Conservation (phyloP, 2,113 vertebrate genomes). For the Romanogobio albipinnatus region DNA sequence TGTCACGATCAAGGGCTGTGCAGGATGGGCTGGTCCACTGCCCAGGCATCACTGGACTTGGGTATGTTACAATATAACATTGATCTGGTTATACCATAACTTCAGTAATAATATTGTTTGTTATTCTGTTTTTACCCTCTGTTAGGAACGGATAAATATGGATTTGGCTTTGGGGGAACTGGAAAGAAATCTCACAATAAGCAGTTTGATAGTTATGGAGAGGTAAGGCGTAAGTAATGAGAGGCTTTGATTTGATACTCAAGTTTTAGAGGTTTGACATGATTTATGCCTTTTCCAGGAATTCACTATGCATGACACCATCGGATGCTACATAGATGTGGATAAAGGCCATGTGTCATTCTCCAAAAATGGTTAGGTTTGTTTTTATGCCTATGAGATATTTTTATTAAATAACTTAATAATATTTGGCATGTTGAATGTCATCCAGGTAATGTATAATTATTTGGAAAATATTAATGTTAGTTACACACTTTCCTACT, state of each 20-base stretch:
- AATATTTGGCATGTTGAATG: not conserved
- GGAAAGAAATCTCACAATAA: constrained; percentile 99
- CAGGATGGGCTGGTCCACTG: constrained; percentile 93
- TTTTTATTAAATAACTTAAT: not conserved
- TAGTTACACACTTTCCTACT: too few species aligned
- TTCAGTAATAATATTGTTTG: not conserved
- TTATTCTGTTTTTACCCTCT: constrained; percentile 12
- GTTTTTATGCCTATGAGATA: not conserved
- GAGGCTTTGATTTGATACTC: not conserved
- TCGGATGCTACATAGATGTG: constrained; percentile 91
- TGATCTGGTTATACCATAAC: not conserved
- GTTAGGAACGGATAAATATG: constrained; percentile 93
- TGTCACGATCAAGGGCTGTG: constrained; percentile 96
- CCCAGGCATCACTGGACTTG: constrained; percentile 90
- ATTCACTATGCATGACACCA: constrained; percentile 97
- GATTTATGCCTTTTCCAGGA: constrained; percentile 75
- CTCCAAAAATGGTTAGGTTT: constrained; percentile 89
- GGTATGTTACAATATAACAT: constrained; percentile 74
- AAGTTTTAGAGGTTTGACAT: not conserved
- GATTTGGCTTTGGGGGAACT: constrained; percentile 97
- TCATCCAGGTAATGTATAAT: not conserved
- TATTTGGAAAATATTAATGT: too few species aligned
- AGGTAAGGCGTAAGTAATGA: constrained; percentile 73
- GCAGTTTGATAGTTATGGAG: constrained; percentile 98
- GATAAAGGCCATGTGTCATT: constrained; percentile 87